Evolutionary conservation across 2,113 vertebrate genomes (phyloP), one percentile per base, ranked within the genome.

Genomic region (Gallinago undulata): DNA sequence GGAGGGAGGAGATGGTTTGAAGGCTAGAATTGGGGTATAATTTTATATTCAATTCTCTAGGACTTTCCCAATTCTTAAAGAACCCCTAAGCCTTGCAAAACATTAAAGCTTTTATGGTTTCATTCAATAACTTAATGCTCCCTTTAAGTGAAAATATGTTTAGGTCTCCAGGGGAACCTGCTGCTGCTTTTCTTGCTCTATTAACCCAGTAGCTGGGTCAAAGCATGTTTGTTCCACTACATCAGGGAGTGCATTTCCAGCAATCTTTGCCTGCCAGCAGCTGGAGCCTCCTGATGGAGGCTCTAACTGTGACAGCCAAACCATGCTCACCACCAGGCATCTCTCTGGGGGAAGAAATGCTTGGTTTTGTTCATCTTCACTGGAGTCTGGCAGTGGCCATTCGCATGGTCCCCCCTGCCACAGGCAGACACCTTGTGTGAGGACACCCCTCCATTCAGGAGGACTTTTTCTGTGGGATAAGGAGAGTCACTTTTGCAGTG

Each of bases 201-300:
- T 50, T 88, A 94, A 76, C 37, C 50, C 9, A 16, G 81, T 53
- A 76, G 67, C 84, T 91, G 84, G 70, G 70, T 85, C 81, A 91
- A 57, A 93, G 62, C 24, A 4, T 53, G 16, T 83, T 94, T 91
- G 56, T 84, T 94, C 74, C 39, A 23, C 21, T 82, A 5, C 77
- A 50, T 83, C 87, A 74, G 63, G 64, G 67, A 85, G 15, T 50
- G 31, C n/a, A 85, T 72, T 93, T 82, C 84, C 89, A 89, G 89
- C 48, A 89, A 57, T 37, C 60, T 79, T 87, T 62, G 66, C 14
- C 53, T 76, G 53, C 41, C 22, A n/a, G 81, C 53, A 57, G 45
- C 70, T 96, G 81, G 25, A 93, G 27, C 81, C 57, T 91, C 48
- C 66, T 73, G 35, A 14, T 57, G 35, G 41, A 43, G 41, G 53